These are phyloP conservation scores for Varanus komodoensis DNA, from an alignment of 2,113 vertebrate species.

Conservation along the genomic window DNA sequence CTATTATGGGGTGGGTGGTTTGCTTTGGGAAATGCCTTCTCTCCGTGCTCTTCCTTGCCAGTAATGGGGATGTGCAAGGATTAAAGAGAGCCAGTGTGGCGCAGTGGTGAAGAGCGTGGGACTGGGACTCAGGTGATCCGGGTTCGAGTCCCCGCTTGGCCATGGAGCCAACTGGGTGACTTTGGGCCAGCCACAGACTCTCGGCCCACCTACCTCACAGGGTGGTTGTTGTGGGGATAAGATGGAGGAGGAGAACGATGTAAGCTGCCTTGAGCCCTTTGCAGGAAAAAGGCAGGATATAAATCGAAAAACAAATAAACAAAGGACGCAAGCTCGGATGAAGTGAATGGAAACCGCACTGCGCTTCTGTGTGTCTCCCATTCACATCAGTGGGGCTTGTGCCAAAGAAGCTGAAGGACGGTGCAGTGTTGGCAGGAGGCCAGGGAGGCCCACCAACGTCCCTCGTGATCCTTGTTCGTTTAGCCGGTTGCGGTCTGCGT, in stretches of 20 bases:
- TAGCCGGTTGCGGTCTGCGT: not conserved
- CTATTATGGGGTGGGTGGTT: not conserved
- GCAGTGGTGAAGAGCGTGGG: too few relatives aligned
- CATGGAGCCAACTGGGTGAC: too few relatives aligned
- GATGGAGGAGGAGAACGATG: too few relatives aligned
- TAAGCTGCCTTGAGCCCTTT: too few relatives aligned
- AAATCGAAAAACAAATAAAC: too few relatives aligned
- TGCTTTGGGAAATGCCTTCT: rapidly evolving
- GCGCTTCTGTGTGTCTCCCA: not conserved
- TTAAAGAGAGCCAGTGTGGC: not conserved
- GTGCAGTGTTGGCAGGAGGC: not conserved
- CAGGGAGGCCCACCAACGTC: not conserved
- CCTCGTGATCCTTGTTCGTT: too few relatives aligned
- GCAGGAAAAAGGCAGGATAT: too few relatives aligned
- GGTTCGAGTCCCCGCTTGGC: too few relatives aligned
- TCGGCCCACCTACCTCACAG: too few relatives aligned
- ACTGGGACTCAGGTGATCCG: too few relatives aligned
- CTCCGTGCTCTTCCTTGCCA: not conserved
- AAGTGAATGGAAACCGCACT: not conserved
- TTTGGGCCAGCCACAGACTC: too few relatives aligned
- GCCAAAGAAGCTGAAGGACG: not conserved
- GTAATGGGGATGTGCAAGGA: not conserved
- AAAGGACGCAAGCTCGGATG: not conserved
- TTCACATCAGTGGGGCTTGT: not conserved
- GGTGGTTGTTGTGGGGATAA: too few relatives aligned